These are phyloP conservation scores for Eospalax fontanierii DNA, from an alignment of 2,797 vertebrate genomes.

Conservation along the genomic window DNA sequence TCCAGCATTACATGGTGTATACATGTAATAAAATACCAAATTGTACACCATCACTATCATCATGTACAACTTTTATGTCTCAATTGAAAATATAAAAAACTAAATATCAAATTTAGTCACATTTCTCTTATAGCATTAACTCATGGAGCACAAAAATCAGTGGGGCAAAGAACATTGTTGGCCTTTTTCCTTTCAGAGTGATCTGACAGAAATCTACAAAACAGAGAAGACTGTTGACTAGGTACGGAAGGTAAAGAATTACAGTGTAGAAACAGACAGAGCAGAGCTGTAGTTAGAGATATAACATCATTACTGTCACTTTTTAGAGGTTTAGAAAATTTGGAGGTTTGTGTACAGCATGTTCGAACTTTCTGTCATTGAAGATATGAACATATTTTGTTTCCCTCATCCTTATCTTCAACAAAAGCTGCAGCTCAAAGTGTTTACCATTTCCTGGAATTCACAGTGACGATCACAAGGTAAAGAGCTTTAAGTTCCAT, in stretches of 20 bases:
- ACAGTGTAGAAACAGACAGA: conserved; percentile 47
- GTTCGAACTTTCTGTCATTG: conserved; percentile 44
- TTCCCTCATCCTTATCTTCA: conserved; percentile 28
- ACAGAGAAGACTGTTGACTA: background rate
- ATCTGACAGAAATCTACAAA: conserved; percentile 8
- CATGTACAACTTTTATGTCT: no score
- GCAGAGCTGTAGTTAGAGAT: background rate
- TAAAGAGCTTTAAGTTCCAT: background rate
- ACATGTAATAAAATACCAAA: no score
- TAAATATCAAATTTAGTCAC: background rate
- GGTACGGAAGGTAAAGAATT: conserved; percentile 45
- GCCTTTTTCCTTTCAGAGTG: background rate
- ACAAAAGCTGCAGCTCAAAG: background rate
- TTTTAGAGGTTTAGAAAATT: background rate
- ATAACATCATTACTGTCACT: background rate
- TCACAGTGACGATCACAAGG: conserved; percentile 6
- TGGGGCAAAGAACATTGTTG: conserved; percentile 25
- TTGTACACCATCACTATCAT: no score
- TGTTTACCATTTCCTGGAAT: background rate
- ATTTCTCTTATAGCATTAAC: conserved; percentile 55
- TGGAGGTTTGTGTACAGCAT: background rate
- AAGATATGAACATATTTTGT: conserved; percentile 45
- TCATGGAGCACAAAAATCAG: conserved; percentile 20
- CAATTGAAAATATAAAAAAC: background rate
- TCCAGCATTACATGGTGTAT: background rate